A percentile compares a stretch with the other conserved stretches of the same genome.
Conservation (phyloP, 2,113 vertebrate genomes). For the Cheirogaleus medius region DNA sequence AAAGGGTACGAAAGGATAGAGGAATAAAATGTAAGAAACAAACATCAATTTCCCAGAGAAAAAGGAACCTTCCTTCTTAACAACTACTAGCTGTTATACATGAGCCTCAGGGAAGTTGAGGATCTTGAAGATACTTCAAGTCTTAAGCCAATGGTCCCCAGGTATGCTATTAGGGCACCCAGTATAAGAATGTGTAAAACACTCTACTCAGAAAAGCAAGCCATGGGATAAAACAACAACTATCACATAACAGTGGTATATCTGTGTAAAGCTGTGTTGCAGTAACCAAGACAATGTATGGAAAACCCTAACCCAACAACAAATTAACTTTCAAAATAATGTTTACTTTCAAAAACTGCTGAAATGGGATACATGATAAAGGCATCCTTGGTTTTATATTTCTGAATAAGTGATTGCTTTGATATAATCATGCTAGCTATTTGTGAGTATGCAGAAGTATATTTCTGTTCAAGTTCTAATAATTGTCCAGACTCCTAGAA, state of each 20-base stretch:
- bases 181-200: not conserved
- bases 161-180: not conserved
- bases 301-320: not conserved
- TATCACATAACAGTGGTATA: not conserved
- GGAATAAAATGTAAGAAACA: not conserved
- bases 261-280: not conserved
- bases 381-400: not conserved
- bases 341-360: not conserved
- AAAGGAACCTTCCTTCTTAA: not conserved
- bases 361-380: not conserved
- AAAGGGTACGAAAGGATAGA: not conserved
- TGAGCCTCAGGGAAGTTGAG: not conserved
- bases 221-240: not conserved
- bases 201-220: not conserved
- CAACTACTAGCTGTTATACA: not conserved
- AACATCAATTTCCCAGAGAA: not conserved
- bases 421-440: not conserved
- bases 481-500: conserved; percentile 1
- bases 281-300: not conserved
- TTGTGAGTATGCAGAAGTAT: not conserved
- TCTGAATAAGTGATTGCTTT: not conserved
- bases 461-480: not conserved
- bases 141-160: not conserved
- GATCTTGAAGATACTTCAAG: not conserved
- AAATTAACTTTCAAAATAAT: conserved; percentile 29